These are phyloP conservation scores for Melanogrammus aeglefinus DNA, from an alignment of 2,797 vertebrate species.

Conservation along the genomic window DNA sequence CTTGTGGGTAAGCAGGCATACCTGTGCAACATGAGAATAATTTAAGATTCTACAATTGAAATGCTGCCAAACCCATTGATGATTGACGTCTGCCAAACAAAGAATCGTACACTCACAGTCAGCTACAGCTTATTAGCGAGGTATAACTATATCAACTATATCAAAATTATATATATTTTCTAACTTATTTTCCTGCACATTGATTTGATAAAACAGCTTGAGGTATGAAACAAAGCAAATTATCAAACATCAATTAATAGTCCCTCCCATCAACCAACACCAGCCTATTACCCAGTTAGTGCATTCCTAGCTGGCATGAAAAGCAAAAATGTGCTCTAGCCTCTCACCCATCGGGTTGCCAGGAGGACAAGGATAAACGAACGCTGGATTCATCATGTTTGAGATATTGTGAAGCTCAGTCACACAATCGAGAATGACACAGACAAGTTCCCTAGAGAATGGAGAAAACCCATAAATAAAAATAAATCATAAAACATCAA, in stretches of 20 bases:
- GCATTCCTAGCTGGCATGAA: neutral
- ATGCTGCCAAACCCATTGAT: neutral
- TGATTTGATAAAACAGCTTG: neutral
- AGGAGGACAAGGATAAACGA: neutral
- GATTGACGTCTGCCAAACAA: neutral
- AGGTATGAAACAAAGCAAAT: neutral
- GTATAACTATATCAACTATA: neutral
- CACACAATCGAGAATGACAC: neutral
- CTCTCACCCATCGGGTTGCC: neutral
- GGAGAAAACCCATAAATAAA: neutral
- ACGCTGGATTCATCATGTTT: neutral
- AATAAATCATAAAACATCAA: neutral
- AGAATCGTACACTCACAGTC: neutral
- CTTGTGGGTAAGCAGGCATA: neutral
- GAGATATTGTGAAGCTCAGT: neutral
- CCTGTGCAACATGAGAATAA: neutral
- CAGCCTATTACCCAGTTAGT: neutral
- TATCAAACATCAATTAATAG: too few species aligned
- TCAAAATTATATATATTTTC: neutral
- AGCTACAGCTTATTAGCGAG: too few species aligned
- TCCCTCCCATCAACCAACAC: neutral
- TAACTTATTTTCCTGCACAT: neutral
- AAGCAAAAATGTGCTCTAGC: neutral
- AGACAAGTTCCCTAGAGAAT: neutral
- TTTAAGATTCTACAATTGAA: neutral